Conservation (phyloP, 1,140 invertebrate genomes). For the Pseudomyrmex pallidus region DNA sequence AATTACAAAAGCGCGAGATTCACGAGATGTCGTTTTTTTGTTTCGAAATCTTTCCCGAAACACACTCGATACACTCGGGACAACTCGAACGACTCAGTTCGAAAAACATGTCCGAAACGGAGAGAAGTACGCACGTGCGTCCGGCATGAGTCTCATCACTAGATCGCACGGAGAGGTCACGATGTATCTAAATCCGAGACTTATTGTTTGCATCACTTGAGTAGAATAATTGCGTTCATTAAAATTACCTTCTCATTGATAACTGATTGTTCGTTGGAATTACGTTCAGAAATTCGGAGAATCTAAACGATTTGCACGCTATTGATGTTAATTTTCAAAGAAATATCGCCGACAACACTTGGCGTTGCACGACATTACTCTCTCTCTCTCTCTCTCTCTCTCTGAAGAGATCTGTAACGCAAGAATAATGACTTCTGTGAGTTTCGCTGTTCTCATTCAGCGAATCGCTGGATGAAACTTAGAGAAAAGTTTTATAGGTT, state of each 20-base stretch:
- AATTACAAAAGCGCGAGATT: not conserved
- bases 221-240: not conserved
- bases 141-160: not conserved
- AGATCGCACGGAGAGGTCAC: not conserved
- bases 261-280: too few species aligned
- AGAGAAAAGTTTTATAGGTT: not conserved
- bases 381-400: not conserved
- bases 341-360: not conserved
- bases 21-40: not conserved
- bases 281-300: too few species aligned
- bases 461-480: not conserved
- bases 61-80: conserved; percentile 17
- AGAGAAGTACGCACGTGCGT: not conserved
- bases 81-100: not conserved
- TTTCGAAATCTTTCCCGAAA: not conserved
- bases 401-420: not conserved
- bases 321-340: not conserved
- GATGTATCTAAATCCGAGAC: not conserved
- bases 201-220: conserved; percentile 13
- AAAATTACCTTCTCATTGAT: too few species aligned
- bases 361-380: not conserved
- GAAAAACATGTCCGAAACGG: not conserved
- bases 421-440: conserved; percentile 18
- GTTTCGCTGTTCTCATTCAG: conserved; percentile 17
- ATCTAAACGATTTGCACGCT: too few species aligned